Conservation (phyloP, 37 sponge, comb jelly and placozoan genomes). For the Aplysina aerophoba region DNA sequence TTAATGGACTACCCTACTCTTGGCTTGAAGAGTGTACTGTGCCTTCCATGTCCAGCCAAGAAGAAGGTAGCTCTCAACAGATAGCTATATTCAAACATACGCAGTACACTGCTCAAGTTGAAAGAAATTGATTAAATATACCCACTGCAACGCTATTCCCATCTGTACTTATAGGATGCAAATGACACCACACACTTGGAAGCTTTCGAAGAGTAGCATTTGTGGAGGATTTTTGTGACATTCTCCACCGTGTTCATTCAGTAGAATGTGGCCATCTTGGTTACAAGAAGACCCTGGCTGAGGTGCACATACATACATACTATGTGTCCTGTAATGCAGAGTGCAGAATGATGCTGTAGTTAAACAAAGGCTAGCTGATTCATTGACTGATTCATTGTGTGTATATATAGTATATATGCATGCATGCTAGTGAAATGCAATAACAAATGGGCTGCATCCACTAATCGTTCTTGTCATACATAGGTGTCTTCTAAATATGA, state of each 20-base stretch:
- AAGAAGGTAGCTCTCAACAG: constrained; percentile 6
- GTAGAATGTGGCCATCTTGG: background rate
- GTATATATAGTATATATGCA: too few species aligned
- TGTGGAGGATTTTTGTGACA: constrained; percentile 8
- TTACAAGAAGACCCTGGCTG: constrained; percentile 19
- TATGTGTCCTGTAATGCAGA: too few species aligned
- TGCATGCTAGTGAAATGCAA: too few species aligned
- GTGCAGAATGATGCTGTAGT: too few species aligned
- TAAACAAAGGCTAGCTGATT: too few species aligned
- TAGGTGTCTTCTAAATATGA: background rate
- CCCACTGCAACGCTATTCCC: background rate
- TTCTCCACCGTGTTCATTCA: background rate
- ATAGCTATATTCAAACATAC: background rate
- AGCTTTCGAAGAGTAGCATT: constrained; percentile 12
- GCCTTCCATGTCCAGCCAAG: constrained; percentile 18
- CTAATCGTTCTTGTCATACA: too few species aligned
- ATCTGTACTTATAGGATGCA: constrained; percentile 10
- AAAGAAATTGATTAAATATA: background rate
- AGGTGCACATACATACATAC: constrained; percentile 16
- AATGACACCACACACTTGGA: constrained; percentile 20
- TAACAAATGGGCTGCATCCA: too few species aligned
- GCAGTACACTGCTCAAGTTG: background rate
- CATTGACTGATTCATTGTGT: too few species aligned
- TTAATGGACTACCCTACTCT: constrained; percentile 10
- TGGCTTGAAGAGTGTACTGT: constrained; percentile 6